A percentile compares a stretch with the other conserved stretches of the same genome.
These are phyloP conservation scores for Hipparchia sbordonii DNA, from an alignment of 2,888 invertebrate species.

Conservation along the genomic window DNA sequence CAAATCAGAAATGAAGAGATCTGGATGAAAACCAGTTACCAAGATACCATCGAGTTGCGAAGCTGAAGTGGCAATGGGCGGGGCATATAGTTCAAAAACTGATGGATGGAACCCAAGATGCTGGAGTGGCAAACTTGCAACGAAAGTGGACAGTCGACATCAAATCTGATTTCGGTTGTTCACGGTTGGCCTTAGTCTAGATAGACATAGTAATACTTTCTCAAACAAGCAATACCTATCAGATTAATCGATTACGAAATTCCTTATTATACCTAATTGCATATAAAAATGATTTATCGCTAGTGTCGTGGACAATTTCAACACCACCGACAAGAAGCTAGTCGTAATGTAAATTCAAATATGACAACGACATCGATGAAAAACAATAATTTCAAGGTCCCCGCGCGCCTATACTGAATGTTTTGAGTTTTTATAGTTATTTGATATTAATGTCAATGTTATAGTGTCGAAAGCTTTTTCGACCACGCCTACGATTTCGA, in stretches of 20 bases:
- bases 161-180: no score
- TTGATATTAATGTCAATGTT: slow-evolving; percentile 1
- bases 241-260: not conserved
- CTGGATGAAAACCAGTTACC: no score
- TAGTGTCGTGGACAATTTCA: not conserved
- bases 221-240: no score
- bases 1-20: no score
- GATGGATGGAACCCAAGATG: no score
- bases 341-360: slow-evolving; percentile 10
- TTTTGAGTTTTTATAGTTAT: not conserved
- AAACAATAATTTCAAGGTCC: not conserved
- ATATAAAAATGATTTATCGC: not conserved
- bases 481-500: slow-evolving; percentile 9
- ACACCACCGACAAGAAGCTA: not conserved
- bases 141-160: no score
- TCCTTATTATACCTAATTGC: not conserved
- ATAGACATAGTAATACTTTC: no score
- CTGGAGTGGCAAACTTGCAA: no score
- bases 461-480: slow-evolving; percentile 9
- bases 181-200: no score
- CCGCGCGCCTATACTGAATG: not conserved
- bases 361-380: not conserved
- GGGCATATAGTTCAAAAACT: no score
- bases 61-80: no score
- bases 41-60: no score